Conservation (phyloP, 2,888 invertebrate genomes). For the Andrena praecox region DNA sequence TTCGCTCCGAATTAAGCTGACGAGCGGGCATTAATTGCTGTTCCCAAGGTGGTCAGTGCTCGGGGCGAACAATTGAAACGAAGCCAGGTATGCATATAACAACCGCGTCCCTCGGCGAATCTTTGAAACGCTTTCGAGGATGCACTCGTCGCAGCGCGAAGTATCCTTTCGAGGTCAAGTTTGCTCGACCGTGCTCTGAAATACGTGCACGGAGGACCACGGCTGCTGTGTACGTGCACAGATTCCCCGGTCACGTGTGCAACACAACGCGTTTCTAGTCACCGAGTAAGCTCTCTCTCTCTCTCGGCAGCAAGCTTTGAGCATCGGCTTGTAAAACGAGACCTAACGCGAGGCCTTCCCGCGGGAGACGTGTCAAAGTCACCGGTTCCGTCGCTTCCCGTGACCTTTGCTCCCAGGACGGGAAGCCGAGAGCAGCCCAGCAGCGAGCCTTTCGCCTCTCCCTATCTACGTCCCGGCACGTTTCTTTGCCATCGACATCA, state of each 20-base stretch:
- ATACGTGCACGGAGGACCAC: slow-evolving; percentile 25
- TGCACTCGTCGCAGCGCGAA: slow-evolving; percentile 16
- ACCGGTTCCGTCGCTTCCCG: slow-evolving; percentile 60
- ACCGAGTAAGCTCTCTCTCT: slow-evolving; percentile 23
- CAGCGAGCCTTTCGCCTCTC: slow-evolving; percentile 18
- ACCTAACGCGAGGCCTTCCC: slow-evolving; percentile 65
- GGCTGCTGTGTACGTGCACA: slow-evolving; percentile 19
- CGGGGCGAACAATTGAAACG: background rate
- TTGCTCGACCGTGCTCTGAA: slow-evolving; percentile 30
- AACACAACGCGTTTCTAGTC: slow-evolving; percentile 46
- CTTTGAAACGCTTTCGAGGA: slow-evolving; percentile 11
- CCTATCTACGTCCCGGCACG: background rate
- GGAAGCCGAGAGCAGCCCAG: slow-evolving; percentile 30
- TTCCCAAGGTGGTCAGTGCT: background rate
- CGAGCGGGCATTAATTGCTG: slow-evolving; percentile 10
- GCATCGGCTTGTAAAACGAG: slow-evolving; percentile 71
- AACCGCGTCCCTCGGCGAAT: slow-evolving; percentile 7
- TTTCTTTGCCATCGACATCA: background rate
- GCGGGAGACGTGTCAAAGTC: slow-evolving; percentile 70
- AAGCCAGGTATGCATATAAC: slow-evolving; percentile 10
- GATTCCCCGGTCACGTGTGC: slow-evolving; percentile 56
- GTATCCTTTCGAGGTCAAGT: slow-evolving; percentile 48
- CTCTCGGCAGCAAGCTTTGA: slow-evolving; percentile 49
- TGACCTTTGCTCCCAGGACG: slow-evolving; percentile 63
- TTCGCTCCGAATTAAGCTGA: background rate